Percentiles rank a stretch among this genome's conserved stretches.
Evolutionary conservation across 1,140 invertebrate species (phyloP).

Genomic region (Panagrolaimus sp.): DNA sequence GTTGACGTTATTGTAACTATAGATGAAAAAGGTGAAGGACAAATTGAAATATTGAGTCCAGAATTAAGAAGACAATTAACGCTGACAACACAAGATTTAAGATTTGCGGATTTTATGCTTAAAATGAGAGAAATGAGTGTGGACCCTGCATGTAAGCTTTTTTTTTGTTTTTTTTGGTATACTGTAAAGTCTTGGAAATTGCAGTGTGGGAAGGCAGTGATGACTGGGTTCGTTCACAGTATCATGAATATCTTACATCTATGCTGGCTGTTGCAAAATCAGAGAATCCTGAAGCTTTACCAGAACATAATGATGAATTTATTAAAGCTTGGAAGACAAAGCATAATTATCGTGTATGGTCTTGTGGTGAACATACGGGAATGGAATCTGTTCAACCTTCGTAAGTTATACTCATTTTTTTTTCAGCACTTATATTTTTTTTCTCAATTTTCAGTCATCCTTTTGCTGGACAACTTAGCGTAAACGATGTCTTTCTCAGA

Average conservation of each 20-base stretch:
- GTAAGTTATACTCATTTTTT: slow-evolving; percentile 38
- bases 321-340: slow-evolving; percentile 77
- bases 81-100: slow-evolving; percentile 84
- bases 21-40: slow-evolving; percentile 68
- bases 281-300: slow-evolving; percentile 60
- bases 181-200: slow-evolving; percentile 14
- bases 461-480: slow-evolving; percentile 80
- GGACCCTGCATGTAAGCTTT: slow-evolving; percentile 21
- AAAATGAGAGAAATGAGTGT: slow-evolving; percentile 73
- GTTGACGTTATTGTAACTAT: slow-evolving; percentile 88
- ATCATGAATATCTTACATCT: slow-evolving; percentile 81
- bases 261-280: slow-evolving; percentile 63
- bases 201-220: slow-evolving; percentile 79
- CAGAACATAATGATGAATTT: slow-evolving; percentile 81
- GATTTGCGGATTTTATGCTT: slow-evolving; percentile 87
- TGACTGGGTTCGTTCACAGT: slow-evolving; percentile 90
- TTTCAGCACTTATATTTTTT: neutral
- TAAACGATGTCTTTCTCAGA: slow-evolving; percentile 85
- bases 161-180: neutral
- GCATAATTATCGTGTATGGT: slow-evolving; percentile 80
- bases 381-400: slow-evolving; percentile 52
- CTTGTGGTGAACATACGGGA: slow-evolving; percentile 61
- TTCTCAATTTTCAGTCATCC: slow-evolving; percentile 67
- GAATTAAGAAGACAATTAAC: slow-evolving; percentile 75
- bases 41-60: slow-evolving; percentile 79